Evolutionary conservation across 2,797 vertebrate genomes (phyloP).

Genomic region (Hippocampus kuda): DNA sequence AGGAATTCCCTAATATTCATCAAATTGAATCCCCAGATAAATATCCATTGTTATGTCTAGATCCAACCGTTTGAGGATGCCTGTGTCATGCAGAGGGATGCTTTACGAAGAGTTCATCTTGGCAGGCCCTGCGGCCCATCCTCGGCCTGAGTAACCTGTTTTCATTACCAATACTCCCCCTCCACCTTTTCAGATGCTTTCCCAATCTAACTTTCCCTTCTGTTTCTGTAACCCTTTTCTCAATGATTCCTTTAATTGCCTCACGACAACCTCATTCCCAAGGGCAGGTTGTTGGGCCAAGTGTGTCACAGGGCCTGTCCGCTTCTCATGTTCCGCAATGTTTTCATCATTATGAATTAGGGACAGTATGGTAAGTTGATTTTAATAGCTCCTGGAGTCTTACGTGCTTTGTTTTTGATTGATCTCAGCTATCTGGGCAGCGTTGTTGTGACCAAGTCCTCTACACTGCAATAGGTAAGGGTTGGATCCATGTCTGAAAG

Average conservation of each 20-base stretch:
- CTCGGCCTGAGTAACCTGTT: constrained; percentile 65
- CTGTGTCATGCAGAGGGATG: constrained; percentile 67
- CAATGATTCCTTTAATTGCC: constrained; percentile 48
- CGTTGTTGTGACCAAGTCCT: constrained; percentile 99
- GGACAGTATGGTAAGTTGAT: constrained; percentile 67
- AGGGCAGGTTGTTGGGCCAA: constrained; percentile 72
- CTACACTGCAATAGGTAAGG: constrained; percentile 99
- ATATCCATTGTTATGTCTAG: constrained; percentile 62
- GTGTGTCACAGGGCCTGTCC: constrained; percentile 75
- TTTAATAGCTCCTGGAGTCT: constrained; percentile 75
- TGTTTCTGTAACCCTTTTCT: constrained; percentile 46
- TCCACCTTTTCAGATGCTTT: constrained; percentile 50
- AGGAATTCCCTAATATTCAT: constrained; percentile 64
- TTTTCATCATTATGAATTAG: constrained; percentile 81
- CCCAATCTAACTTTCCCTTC: constrained; percentile 35
- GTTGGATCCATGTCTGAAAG: constrained; percentile 94
- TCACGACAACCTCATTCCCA: constrained; percentile 61
- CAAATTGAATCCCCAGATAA: constrained; percentile 59
- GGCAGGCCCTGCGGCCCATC: constrained; percentile 69
- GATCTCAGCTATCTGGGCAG: constrained; percentile 99
- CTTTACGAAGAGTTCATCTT: constrained; percentile 65
- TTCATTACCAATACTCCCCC: constrained; percentile 60
- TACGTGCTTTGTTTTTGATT: constrained; percentile 99
- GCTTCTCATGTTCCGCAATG: constrained; percentile 82
- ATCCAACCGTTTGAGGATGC: constrained; percentile 66